A percentile compares a stretch with the other conserved stretches of the same genome.
Conservation (phyloP, 2,888 invertebrate genomes). For the Vandiemenella viatica region DNA sequence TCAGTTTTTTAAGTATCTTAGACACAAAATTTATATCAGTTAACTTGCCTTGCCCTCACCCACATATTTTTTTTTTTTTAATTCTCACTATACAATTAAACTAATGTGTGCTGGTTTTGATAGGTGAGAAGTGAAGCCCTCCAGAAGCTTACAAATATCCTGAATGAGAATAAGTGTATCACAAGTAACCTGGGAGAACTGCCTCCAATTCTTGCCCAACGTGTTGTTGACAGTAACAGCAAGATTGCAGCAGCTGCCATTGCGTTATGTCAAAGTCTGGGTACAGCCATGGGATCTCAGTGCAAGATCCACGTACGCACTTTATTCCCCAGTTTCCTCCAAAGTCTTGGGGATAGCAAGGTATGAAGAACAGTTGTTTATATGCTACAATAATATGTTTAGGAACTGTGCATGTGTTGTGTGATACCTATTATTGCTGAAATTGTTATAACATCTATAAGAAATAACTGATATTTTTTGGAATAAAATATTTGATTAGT, state of each 20-base stretch:
- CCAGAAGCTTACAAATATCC: conserved; percentile 51
- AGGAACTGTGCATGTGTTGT: background rate
- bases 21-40: no score
- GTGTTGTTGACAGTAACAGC: conserved; percentile 81
- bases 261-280: conserved; percentile 67
- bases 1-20: no score
- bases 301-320: conserved; percentile 64
- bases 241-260: conserved; percentile 76
- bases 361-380: no score
- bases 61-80: no score
- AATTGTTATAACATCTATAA: no score
- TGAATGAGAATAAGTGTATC: conserved; percentile 64
- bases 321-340: conserved; percentile 71
- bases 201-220: conserved; percentile 57
- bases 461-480: no score
- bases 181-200: conserved; percentile 72
- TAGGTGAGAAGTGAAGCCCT: conserved; percentile 57
- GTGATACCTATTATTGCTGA: no score
- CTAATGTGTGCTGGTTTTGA: no score
- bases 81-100: no score
- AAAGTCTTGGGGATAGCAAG: conserved; percentile 50
- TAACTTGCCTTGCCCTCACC: no score
- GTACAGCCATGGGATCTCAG: conserved; percentile 66
- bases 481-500: no score
- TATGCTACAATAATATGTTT: background rate